phyloP scores from a whole-genome alignment of 2,113 vertebrate species.

The Perccottus glenii region DNA sequence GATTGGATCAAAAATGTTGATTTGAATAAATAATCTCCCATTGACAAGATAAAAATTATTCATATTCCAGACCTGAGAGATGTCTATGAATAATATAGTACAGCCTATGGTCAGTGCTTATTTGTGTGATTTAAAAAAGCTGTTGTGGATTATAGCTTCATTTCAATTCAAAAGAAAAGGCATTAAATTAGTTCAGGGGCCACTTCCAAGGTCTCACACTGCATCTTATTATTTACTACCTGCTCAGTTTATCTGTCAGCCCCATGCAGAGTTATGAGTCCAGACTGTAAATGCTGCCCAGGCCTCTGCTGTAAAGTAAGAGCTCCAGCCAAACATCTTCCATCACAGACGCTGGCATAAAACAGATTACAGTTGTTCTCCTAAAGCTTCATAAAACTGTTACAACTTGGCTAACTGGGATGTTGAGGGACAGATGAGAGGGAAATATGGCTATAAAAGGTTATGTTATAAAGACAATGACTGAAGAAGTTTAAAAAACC shows the following conservation, averaged over 20 bases:
- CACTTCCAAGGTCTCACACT: slow-evolving; percentile 69
- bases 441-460: slow-evolving; percentile 48
- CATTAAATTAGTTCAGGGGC: slow-evolving; percentile 67
- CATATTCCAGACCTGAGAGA: neutral
- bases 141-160: slow-evolving; percentile 59
- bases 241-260: slow-evolving; percentile 68
- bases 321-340: slow-evolving; percentile 59
- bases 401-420: slow-evolving; percentile 54
- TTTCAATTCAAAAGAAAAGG: slow-evolving; percentile 66
- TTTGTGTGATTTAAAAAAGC: slow-evolving; percentile 57
- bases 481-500: slow-evolving; percentile 35
- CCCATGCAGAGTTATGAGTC: slow-evolving; percentile 64
- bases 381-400: slow-evolving; percentile 61
- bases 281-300: slow-evolving; percentile 42
- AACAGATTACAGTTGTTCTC: slow-evolving; percentile 59
- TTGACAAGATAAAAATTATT: neutral
- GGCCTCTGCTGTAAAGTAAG: slow-evolving; percentile 46
- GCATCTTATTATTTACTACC: slow-evolving; percentile 71
- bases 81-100: slow-evolving; percentile 3
- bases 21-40: too few relatives aligned
- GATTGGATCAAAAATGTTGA: too few relatives aligned
- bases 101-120: slow-evolving; percentile 30
- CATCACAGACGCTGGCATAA: slow-evolving; percentile 52
- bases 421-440: slow-evolving; percentile 41
- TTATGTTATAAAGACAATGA: slow-evolving; percentile 41